phyloP scores from a whole-genome alignment of 2,113 vertebrate species.

The Dipodomys merriami region DNA sequence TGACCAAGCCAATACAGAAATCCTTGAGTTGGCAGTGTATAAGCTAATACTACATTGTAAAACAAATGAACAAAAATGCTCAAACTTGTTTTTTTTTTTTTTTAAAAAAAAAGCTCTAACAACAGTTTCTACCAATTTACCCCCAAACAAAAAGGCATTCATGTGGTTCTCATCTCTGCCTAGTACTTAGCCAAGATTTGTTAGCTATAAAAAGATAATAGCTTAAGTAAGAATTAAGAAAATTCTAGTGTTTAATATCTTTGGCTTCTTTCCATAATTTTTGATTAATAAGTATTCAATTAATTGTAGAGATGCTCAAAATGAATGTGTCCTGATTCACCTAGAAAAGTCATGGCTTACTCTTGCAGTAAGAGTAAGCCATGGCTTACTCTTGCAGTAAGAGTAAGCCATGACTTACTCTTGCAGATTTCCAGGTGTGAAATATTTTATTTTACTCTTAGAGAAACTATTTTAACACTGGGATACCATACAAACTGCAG shows the following conservation, averaged over 20 bases:
- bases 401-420: conserved; percentile 5
- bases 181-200: conserved; percentile 20
- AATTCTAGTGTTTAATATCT: background rate
- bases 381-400: conserved; percentile 20
- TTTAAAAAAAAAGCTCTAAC: background rate
- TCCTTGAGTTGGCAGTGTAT: background rate
- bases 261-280: background rate
- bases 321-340: background rate
- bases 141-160: background rate
- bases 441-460: background rate
- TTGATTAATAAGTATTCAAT: background rate
- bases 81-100: background rate
- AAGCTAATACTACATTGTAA: background rate
- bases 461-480: background rate
- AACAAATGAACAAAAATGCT: background rate
- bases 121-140: conserved; percentile 10
- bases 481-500: background rate
- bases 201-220: conserved; percentile 7
- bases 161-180: background rate
- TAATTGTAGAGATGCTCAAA: conserved; percentile 33
- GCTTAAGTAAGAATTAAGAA: conserved; percentile 29
- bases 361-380: background rate
- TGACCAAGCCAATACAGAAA: conserved; percentile 29
- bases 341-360: background rate
- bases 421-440: background rate